Evolutionary conservation across 2,888 invertebrate genomes (phyloP), one percentile per base, ranked within the genome.

Genomic region (Galeopsomyia nigrocyanea): DNA sequence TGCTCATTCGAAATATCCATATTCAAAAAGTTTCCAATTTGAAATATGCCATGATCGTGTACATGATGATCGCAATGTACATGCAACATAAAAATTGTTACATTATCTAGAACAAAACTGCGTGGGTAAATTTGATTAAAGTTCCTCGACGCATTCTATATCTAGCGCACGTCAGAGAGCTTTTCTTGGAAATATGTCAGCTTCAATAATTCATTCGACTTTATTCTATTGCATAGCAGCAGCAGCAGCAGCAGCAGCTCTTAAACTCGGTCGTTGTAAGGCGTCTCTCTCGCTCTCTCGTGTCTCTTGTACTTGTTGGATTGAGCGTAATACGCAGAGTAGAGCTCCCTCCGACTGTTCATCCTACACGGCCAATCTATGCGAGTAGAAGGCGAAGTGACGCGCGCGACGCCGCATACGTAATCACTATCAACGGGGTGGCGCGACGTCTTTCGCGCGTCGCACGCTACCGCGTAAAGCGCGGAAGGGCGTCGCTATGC

Each of bases 381-480:
- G 62, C 39, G 39, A 39, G 53, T 39, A 46, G 64, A 26, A 78
- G 76, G 66, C 68, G 77, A 78, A 78, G 78, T 78, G 80, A 80
- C 80, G 68, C 55, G 71, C 72, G 78, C 77, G 74, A 79, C 76
- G 71, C 77, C 80, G 83, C 80, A 82, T 81, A 82, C 82, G 77
- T 81, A 82, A 83, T 79, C 80, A 83, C 51, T 57, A 21, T 39
- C 39, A 39, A 39, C 57, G n/a, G 13, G 73, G 73, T 71, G 69
- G 63, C 49, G 62, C 65, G 71, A 56, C 67, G 66, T 55, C 65
- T 73, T 39, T 39, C 39, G 10, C 39, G 39, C 39, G 65, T 68
- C 68, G 74, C 71, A 26, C 19, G 46, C 62, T 47, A 53, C 62
- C 21, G 49, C 21, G 3, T 46, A 17, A 39, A 31, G 39, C 62